Evolutionary conservation across 2,113 vertebrate species (phyloP).

Genomic region (Oreotrochilus melanogaster): DNA sequence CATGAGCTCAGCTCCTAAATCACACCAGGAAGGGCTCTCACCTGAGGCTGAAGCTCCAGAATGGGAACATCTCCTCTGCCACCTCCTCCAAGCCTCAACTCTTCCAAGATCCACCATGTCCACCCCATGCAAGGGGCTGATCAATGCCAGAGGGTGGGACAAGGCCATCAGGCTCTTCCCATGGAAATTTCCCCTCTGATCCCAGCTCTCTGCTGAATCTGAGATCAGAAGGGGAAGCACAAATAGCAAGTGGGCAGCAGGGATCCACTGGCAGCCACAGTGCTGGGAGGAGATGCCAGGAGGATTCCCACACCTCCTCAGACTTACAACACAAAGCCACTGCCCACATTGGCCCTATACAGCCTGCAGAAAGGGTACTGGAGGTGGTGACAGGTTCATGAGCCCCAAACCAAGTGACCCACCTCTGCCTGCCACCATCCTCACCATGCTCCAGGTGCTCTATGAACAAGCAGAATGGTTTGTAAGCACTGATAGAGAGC

Average conservation of each 20-base stretch:
- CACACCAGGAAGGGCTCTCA: neutral
- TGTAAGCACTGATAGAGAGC: neutral
- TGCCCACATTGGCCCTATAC: rapidly evolving
- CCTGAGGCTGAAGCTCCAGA: neutral
- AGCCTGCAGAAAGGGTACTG: neutral
- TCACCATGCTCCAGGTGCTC: neutral
- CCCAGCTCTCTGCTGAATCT: neutral
- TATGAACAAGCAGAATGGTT: neutral
- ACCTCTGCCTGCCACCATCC: neutral
- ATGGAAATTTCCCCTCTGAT: neutral
- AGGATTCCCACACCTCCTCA: neutral
- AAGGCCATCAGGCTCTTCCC: neutral
- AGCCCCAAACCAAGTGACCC: neutral
- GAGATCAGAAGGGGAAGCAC: neutral
- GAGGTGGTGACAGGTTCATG: neutral
- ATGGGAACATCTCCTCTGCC: neutral
- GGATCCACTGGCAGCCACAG: neutral
- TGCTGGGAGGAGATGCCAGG: neutral
- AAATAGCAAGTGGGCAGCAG: rapidly evolving
- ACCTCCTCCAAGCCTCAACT: neutral
- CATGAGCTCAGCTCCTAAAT: neutral
- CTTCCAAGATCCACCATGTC: neutral
- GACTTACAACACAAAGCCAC: neutral
- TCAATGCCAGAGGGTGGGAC: neutral
- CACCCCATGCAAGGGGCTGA: rapidly evolving